Conservation (phyloP, 2,113 vertebrate genomes). For the Apteryx owenii region DNA sequence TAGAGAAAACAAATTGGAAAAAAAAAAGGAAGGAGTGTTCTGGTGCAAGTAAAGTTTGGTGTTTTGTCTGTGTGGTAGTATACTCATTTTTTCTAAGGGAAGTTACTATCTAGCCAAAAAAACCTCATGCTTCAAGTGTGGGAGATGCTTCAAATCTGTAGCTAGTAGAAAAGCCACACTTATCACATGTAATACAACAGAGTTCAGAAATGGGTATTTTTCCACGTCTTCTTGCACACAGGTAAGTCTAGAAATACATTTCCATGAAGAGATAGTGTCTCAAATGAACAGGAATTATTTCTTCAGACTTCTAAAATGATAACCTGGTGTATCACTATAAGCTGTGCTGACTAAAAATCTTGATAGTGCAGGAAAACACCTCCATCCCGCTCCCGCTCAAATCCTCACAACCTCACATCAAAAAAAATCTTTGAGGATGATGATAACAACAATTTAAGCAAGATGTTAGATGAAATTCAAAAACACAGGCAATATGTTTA, state of each 20-base stretch:
- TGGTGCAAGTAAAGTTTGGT: not conserved
- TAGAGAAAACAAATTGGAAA: not conserved
- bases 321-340: not conserved
- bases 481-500: not conserved
- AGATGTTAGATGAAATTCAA: not conserved
- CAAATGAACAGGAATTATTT: not conserved
- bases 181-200: not conserved
- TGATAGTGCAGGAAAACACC: not conserved
- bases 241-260: not conserved
- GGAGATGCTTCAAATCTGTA: not conserved
- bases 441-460: not conserved
- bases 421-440: not conserved
- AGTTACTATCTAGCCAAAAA: not conserved
- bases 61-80: not conserved
- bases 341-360: not conserved
- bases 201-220: not conserved
- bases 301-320: not conserved
- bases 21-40: not conserved
- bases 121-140: not conserved
- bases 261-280: not conserved
- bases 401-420: not conserved
- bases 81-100: not conserved
- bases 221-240: not conserved
- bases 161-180: not conserved
- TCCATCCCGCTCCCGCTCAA: not conserved